Evolutionary conservation across 2,113 vertebrate species (phyloP), one percentile per base, ranked within the genome.

Genomic region (Pseudolaguvia tuberculata): DNA sequence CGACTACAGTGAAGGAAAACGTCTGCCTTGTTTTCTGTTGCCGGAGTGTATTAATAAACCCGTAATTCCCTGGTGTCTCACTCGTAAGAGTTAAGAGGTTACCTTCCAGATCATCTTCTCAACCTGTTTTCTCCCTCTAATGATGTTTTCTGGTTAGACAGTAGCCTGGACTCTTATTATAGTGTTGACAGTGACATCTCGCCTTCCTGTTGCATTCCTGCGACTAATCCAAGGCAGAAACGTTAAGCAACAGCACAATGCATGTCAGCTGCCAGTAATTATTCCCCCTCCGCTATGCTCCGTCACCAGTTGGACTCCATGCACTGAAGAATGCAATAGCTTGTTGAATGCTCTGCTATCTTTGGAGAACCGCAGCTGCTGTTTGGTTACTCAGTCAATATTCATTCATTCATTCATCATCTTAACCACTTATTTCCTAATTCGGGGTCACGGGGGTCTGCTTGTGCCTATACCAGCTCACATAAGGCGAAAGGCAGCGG

Each of bases 231-330:
- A 6, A 65, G 8, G 65, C 65, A 25, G 73, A 67, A 42, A 63
- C 68, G 51, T 52, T 17, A 61, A 56, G 20, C 53, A 50, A 35
- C 31, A 58, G 42, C 53, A 59, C 3, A 76, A 39, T 47, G 21
- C 74, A 53, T 65, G 63, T 70, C 56, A 63, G 73, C 75, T 73
- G 73, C 51, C 50, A 58, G 18, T 65, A 76, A 79, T 81, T 73
- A 70, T 56, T 62, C 77, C 39, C 39, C 42, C 35, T 18, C 57
- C 57, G 25, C 15, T n/a, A 66, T 70, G 51, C 25, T 53, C 50
- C 20, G 56, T 29, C 52, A 45, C 21, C 72, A 71, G 70, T 69
- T 51, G 63, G 50, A 75, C 53, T 52, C 53, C 15, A 48, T 47
- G 11, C 18, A 20, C 70, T 21, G 18, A 50, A 67, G 63, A 50